These are phyloP conservation scores for Dione juno DNA, from an alignment of 2,888 invertebrate species.

Conservation along the genomic window DNA sequence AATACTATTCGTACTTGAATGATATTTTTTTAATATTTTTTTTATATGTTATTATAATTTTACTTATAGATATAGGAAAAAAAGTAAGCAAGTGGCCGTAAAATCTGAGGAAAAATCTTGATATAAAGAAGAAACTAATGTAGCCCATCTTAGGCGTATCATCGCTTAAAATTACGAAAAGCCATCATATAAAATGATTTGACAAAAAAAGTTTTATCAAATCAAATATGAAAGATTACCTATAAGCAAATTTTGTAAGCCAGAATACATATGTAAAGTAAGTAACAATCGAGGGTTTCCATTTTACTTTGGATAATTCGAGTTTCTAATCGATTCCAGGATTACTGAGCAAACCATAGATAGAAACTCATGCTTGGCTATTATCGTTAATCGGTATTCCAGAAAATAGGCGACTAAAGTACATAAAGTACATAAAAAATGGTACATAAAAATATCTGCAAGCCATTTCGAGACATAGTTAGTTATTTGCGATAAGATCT, in stretches of 20 bases:
- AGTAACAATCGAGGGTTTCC: too few species aligned
- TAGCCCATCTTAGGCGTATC: not conserved
- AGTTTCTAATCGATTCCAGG: too few species aligned
- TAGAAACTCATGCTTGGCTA: too few species aligned
- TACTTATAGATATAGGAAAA: too few species aligned
- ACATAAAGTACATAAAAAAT: not conserved
- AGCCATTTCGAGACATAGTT: slow-evolving; percentile 11
- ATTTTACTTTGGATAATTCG: too few species aligned
- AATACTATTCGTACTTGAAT: too few species aligned
- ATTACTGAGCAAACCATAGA: not conserved
- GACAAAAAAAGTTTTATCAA: not conserved
- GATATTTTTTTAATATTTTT: too few species aligned
- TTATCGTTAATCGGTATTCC: too few species aligned
- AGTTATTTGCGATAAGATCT: slow-evolving; percentile 36
- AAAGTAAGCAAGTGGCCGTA: too few species aligned
- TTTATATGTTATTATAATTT: too few species aligned
- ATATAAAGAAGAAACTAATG: slow-evolving; percentile 7
- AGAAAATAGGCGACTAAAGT: not conserved
- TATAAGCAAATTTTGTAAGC: not conserved
- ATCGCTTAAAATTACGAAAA: slow-evolving; percentile 14
- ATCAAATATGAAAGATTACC: not conserved
- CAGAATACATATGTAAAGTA: too few species aligned
- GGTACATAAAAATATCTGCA: slow-evolving; percentile 15
- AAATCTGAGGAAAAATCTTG: not conserved
- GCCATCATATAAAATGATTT: slow-evolving; percentile 2